phyloP scores from a whole-genome alignment of 2,113 vertebrate genomes.

The Redunca redunca region DNA sequence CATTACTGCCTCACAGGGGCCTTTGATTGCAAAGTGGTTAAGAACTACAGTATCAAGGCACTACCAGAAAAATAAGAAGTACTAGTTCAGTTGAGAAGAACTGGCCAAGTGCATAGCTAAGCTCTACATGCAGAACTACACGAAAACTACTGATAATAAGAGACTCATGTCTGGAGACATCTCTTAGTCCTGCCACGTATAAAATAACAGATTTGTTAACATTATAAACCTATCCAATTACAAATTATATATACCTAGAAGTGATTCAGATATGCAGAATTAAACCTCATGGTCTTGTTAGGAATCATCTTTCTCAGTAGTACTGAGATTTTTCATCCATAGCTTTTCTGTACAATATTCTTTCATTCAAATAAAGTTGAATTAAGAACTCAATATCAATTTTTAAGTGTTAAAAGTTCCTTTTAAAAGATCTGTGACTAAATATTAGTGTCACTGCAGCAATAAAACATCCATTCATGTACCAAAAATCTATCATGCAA shows the following conservation, averaged over 20 bases:
- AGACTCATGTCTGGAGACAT: neutral
- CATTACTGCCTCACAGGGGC: neutral
- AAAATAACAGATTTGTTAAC: neutral
- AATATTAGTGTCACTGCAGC: neutral
- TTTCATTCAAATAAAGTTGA: neutral
- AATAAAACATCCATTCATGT: neutral
- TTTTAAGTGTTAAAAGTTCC: neutral
- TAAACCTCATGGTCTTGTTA: neutral
- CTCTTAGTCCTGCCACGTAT: neutral
- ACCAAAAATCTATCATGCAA: neutral
- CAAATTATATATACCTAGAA: neutral
- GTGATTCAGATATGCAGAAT: neutral
- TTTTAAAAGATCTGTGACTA: neutral
- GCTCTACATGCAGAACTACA: neutral
- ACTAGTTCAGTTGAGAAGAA: neutral
- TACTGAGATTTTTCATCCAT: neutral
- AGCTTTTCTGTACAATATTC: neutral
- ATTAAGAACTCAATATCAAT: neutral
- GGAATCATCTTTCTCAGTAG: neutral
- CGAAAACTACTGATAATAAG: neutral
- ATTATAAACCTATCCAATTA: neutral
- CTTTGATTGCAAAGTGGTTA: neutral
- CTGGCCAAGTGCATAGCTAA: neutral
- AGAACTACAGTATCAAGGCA: neutral
- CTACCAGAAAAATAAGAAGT: neutral